A percentile compares a stretch with the other conserved stretches of the same genome.
Evolutionary conservation across 1,140 invertebrate genomes (phyloP).

Genomic region (Calycopis cecrops): DNA sequence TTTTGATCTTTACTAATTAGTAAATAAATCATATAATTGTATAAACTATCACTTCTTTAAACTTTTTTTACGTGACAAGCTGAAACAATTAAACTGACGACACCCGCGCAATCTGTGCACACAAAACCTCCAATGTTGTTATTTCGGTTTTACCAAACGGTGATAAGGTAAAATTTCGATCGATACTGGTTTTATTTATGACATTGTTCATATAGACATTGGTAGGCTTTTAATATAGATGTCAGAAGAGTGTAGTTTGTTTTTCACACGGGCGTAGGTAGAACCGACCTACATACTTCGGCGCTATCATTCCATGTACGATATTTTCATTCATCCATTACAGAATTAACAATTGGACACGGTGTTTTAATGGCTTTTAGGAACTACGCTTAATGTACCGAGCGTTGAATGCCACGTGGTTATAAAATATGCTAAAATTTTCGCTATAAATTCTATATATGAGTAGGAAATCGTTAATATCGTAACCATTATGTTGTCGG

Average conservation of each 20-base stretch:
- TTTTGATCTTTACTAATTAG: background rate
- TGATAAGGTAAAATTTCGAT: slow-evolving; percentile 34
- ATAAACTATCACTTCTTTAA: background rate
- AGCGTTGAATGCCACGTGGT: too few relatives aligned
- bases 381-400: background rate
- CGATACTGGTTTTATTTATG: slow-evolving; percentile 22
- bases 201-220: slow-evolving; percentile 21
- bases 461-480: background rate
- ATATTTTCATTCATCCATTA: slow-evolving; percentile 9
- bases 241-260: slow-evolving; percentile 48
- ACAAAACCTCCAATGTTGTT: slow-evolving; percentile 18
- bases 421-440: background rate
- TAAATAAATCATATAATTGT: background rate
- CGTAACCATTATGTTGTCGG: too few relatives aligned
- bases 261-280: slow-evolving; percentile 43
- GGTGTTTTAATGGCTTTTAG: background rate
- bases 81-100: slow-evolving; percentile 58
- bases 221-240: slow-evolving; percentile 44
- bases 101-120: slow-evolving; percentile 33
- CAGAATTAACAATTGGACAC: slow-evolving; percentile 1
- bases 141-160: slow-evolving; percentile 22
- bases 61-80: slow-evolving; percentile 21
- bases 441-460: background rate
- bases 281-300: slow-evolving; percentile 39
- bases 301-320: background rate